Evolutionary conservation across 2,797 vertebrate genomes (phyloP).

Genomic region (Alectoris magna): DNA sequence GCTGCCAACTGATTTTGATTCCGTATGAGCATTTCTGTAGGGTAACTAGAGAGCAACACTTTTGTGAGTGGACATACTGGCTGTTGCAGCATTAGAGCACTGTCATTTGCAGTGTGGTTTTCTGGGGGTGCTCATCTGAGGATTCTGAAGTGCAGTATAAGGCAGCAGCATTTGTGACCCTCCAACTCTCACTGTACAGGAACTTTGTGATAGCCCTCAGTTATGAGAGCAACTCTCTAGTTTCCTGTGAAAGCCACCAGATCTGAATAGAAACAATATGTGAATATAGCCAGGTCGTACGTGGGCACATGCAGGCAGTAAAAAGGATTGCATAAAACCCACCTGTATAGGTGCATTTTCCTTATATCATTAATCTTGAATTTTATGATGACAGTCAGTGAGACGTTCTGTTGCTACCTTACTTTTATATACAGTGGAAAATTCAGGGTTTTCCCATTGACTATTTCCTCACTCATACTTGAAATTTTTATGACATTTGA

Average conservation of each 20-base stretch:
- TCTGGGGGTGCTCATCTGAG: not conserved
- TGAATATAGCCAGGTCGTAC: no score
- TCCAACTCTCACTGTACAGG: not conserved
- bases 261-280: not conserved
- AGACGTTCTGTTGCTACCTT: accelerated
- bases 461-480: not conserved
- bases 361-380: not conserved
- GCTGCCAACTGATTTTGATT: not conserved
- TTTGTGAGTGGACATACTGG: not conserved
- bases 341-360: accelerated
- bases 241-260: not conserved
- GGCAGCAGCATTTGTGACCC: not conserved
- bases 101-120: not conserved
- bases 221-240: not conserved
- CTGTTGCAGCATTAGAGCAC: not conserved
- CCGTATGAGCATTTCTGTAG: not conserved
- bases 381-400: not conserved
- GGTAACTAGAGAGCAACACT: not conserved
- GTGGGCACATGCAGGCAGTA: not conserved
- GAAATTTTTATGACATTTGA: not conserved
- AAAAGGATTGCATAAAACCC: not conserved
- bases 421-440: not conserved
- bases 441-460: not conserved
- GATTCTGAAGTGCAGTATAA: not conserved
- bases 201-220: not conserved